Base-by-base conservation (phyloP, 2,888 invertebrate genomes). In the Drosophila hamatofila region DNA sequence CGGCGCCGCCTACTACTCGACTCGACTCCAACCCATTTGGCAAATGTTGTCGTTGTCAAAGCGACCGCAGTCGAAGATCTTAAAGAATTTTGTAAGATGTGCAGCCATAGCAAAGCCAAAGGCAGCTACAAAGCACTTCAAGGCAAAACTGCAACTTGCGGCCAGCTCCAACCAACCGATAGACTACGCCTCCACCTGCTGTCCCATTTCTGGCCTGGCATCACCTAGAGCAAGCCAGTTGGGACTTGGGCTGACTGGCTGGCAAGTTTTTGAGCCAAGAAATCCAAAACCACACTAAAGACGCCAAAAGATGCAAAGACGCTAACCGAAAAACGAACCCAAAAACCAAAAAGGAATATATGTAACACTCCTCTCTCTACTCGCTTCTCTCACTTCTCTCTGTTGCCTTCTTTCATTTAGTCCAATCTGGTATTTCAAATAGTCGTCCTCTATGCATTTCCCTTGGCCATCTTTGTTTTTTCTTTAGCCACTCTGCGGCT, bases 31-130 rank as follows among this genome's bases (percentile, higher is more conserved):
- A 11, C 39, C 25, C n/a, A 11, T 27, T 44, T 14, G 23, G 23
- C 14, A 33, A 69, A 59, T 59, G 69, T 51, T 57, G 64, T 48
- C 65, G 80, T 52, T 63, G 80, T 90, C 90, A 90, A 91, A 91
- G 90, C 89, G 87, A 91, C 91, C 91, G 73, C 91, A 91, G 73
- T 85, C 87, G 77, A 81, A 88, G 83, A 83, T 90, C 90, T 90
- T 90, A 90, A 90, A 86, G 88, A 88, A 86, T 88, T 90, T 81
- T 58, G 70, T 75, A 86, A 81, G 81, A 84, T 70, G 78, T 75
- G 78, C 78, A 82, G 80, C 81, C 83, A 48, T 61, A 67, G 79
- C 23, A 78, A 71, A 60, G 35, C 33, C 52, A 37, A 71, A 57
- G 23, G 37, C 35, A 25, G 69, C 65, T 58, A 62, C 70, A 83